A percentile compares a stretch with the other conserved stretches of the same genome.
Conservation (phyloP, 2,888 invertebrate genomes). For the Drosophila birchii region DNA sequence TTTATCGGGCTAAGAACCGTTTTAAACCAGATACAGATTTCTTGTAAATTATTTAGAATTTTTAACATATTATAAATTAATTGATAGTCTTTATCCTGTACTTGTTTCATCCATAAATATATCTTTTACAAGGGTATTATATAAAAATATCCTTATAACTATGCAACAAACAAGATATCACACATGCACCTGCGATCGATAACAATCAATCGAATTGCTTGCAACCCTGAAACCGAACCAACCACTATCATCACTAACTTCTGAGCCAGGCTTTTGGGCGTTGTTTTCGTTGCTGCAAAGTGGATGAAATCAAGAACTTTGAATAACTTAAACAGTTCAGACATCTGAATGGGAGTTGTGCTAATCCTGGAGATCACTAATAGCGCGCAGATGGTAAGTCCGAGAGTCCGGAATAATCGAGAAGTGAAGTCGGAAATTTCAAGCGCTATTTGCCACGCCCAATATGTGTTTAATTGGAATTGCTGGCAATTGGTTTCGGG, state of each 20-base stretch:
- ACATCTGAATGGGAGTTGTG: constrained; percentile 41
- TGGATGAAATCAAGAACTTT: constrained; percentile 14
- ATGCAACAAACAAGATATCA: neutral
- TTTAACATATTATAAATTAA: too few relatives aligned
- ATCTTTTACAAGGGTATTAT: neutral
- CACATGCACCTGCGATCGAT: constrained; percentile 15
- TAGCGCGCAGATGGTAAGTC: constrained; percentile 66
- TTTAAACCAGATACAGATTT: too few relatives aligned
- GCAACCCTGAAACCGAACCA: constrained; percentile 7
- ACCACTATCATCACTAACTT: constrained; percentile 24
- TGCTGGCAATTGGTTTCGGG: constrained; percentile 22
- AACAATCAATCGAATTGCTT: neutral
- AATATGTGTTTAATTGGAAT: constrained; percentile 37
- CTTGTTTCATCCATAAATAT: neutral
- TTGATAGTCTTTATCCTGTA: neutral
- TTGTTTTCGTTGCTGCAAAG: constrained; percentile 59
- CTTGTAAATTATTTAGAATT: too few relatives aligned
- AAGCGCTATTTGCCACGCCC: constrained; percentile 64
- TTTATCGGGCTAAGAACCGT: too few relatives aligned
- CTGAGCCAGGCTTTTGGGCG: constrained; percentile 75
- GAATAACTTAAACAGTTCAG: neutral
- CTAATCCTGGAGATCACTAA: constrained; percentile 16
- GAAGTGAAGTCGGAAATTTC: neutral
- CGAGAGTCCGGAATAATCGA: neutral
- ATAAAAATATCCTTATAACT: neutral